Percentiles rank a stretch among this genome's conserved stretches.
phyloP scores from a whole-genome alignment of 2,888 invertebrate species.

The Hyalella azteca region DNA sequence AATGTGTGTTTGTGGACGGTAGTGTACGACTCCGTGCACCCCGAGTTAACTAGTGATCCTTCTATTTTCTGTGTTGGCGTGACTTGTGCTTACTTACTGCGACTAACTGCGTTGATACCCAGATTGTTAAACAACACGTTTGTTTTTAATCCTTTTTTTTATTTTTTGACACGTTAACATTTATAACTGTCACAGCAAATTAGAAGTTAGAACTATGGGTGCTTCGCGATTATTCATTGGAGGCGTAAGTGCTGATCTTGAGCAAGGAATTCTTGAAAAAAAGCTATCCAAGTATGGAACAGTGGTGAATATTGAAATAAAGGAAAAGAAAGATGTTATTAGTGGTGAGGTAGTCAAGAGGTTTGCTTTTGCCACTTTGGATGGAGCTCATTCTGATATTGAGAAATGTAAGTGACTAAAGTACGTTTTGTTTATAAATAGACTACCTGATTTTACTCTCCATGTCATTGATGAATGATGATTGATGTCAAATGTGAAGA shows the following conservation, averaged over 20 bases:
- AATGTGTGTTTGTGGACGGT: no score
- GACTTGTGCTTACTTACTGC: no score
- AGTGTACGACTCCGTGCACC: no score
- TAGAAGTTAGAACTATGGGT: not conserved
- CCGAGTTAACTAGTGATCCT: no score
- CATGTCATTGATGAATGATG: not conserved
- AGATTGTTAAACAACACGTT: not conserved
- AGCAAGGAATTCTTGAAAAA: not conserved
- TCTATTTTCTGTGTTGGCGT: no score
- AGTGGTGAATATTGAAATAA: constrained; percentile 8
- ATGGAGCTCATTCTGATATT: constrained; percentile 5
- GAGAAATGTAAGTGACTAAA: constrained; percentile 6
- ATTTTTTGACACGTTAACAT: not conserved
- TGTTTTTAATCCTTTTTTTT: not conserved
- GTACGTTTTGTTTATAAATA: not conserved
- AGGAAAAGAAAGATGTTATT: constrained; percentile 17
- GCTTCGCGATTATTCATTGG: constrained; percentile 11
- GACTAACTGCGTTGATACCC: no score
- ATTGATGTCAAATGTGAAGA: not conserved
- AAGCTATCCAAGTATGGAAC: constrained; percentile 1
- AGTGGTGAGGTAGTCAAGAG: constrained; percentile 19
- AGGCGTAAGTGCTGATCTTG: not conserved
- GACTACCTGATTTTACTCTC: not conserved
- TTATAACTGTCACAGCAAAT: not conserved
- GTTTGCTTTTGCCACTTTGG: constrained; percentile 30